Evolutionary conservation across 2,113 vertebrate genomes (phyloP), one percentile per base, ranked within the genome.

Genomic region (Notiomystis cincta): DNA sequence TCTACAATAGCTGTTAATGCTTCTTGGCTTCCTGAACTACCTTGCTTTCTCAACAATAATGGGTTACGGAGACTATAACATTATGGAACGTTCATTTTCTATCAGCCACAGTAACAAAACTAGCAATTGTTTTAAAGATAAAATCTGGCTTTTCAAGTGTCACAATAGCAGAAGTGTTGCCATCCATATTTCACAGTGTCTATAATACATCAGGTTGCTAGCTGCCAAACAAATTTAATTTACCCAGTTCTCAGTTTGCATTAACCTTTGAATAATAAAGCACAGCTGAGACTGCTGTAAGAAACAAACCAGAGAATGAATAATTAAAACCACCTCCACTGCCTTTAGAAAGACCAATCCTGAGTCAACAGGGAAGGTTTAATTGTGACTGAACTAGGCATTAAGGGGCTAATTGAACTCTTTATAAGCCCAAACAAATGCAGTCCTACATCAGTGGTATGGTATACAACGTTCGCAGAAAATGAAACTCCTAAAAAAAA

Each of bases 221-320:
- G 93, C 92, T 96, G 93, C 95, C 93, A 96, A 96, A 96, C 95
- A 91, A 96, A 97, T 97, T 98, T 97, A 97, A 98, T 97, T 97
- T 97, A 96, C 91, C 94, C 96, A 96, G 90, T 96, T 97, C 95
- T 97, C 95, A 82, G 95, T 97, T 95, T 98, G 97, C 96, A 97
- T 98, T 98, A 98, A 98, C 96, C 97, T 98, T 97, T 98, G 97
- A 97, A 98, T 97, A 98, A 98, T 97, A 97, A 98, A 97, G 96
- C 96, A 96, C 97, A 98, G 98, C 97, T 98, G 97, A 97, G 97
- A 96, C 96, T 96, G 97, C 96, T 96, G 79, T 97, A 98, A 98
- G 98, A 98, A 95, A 97, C 96, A 98, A 98, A 97, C 97, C 45
- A 65, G 96, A 90, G 92, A 97, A 98, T 97, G 96, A 98, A 98